Base-by-base conservation (phyloP, 2,888 invertebrate species). In the Cheiracanthium punctorium region DNA sequence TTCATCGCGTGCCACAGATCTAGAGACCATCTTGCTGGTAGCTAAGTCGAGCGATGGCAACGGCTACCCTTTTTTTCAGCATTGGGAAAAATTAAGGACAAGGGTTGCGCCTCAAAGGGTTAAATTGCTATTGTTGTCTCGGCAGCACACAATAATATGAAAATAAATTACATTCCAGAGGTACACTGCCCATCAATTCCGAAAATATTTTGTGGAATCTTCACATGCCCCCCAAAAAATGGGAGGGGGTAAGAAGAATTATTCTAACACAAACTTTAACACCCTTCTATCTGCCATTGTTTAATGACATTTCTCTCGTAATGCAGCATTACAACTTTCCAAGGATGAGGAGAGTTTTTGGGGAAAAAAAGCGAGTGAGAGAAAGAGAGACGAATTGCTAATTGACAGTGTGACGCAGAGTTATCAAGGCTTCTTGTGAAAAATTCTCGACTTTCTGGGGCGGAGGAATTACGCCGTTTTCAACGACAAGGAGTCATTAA, bases 241-340 rank as follows among this genome's bases (percentile, higher is more conserved):
- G 48, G 17, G 17, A 5, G 24, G 24, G 24, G 24, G 24, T 5
- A 58, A 58, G 24, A 58, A 58, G 2, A 58, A 24, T 24, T 2
- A 58, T 37, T 12, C 43, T 48, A 24, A 58, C 1, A 20, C 8
- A 24, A 58, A 48, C 48, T 48, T 24, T 77, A 32, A 77, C 70
- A 77, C 52, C 52, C 70, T 64, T 37, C 58, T 71, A 20, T 64
- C 2, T 64, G n/a, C 70, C 29, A 58, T 79, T 71, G 79, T 71
- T 71, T 71, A 71, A 79, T 29, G 71, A 37, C 52, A 24, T 24
- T 58, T 58, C 24, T 24, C 1, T 58, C 20, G 7, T 17, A 24
- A 17, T 20, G 58, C 24, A 7, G 37, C 58, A 58, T 58, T 24
- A 58, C 2, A 4, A 5, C 24, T 58, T 58, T 17, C 43, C 24